These are phyloP conservation scores for Nebria ingens DNA, from an alignment of 1,140 invertebrate genomes.

Conservation along the genomic window DNA sequence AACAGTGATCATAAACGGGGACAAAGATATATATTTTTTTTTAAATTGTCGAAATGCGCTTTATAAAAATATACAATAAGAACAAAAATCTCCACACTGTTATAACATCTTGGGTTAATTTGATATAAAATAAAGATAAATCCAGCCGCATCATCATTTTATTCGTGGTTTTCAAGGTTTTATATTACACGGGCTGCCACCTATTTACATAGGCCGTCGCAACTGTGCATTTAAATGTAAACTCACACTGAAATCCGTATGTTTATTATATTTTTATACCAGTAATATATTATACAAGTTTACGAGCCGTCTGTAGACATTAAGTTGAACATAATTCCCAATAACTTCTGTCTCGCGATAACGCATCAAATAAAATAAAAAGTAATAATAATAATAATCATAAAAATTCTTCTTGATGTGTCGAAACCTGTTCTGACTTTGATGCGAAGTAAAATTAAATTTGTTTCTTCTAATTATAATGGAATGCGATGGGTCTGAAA, in stretches of 20 bases:
- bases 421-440: neutral
- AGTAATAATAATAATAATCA: too few species aligned
- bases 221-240: neutral
- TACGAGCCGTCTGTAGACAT: neutral
- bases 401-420: conserved; percentile 1
- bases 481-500: conserved; percentile 5
- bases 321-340: conserved; percentile 5
- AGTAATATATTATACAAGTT: neutral
- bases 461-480: conserved; percentile 10
- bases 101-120: too few species aligned
- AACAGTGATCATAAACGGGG: too few species aligned
- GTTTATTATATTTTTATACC: conserved; percentile 8
- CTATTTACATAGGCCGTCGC: neutral
- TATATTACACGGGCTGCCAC: neutral
- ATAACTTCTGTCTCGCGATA: conserved; percentile 2
- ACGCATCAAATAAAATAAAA: conserved; percentile 1
- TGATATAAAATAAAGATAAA: conserved; percentile 2
- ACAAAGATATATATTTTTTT: too few species aligned
- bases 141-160: neutral
- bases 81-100: too few species aligned
- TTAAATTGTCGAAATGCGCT: too few species aligned
- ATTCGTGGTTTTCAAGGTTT: neutral
- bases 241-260: neutral
- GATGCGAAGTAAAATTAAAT: too few species aligned
- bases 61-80: too few species aligned